These are phyloP conservation scores for Lanistes nyassanus DNA, from an alignment of 1,140 invertebrate species.

Conservation along the genomic window DNA sequence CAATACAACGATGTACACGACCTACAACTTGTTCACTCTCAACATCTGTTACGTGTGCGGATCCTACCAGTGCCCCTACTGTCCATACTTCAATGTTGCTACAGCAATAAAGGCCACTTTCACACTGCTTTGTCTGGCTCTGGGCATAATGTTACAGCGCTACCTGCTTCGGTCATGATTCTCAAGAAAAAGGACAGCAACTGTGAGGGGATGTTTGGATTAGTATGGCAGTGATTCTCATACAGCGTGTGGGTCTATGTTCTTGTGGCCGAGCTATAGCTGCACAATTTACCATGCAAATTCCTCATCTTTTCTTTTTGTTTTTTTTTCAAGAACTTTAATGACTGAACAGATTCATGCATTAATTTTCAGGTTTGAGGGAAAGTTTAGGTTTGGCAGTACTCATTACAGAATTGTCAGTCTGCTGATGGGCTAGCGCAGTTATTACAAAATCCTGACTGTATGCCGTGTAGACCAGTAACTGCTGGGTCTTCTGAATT, in stretches of 20 bases:
- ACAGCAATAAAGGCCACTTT: conserved; percentile 48
- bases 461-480: too few relatives aligned
- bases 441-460: too few relatives aligned
- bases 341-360: too few relatives aligned
- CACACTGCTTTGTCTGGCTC: conserved; percentile 25
- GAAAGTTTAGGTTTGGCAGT: too few relatives aligned
- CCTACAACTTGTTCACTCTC: conserved; percentile 85
- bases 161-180: conserved; percentile 21
- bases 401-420: too few relatives aligned
- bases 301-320: too few relatives aligned
- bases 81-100: conserved; percentile 72
- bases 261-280: too few relatives aligned
- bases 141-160: conserved; percentile 16
- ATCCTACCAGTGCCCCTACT: conserved; percentile 97
- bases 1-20: conserved; percentile 93
- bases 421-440: too few relatives aligned
- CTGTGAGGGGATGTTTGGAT: neutral
- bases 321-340: too few relatives aligned
- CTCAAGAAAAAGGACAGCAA: neutral
- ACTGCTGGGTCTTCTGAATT: too few relatives aligned
- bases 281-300: too few relatives aligned
- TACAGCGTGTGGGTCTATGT: neutral
- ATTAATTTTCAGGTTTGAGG: too few relatives aligned
- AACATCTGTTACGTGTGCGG: conserved; percentile 99
- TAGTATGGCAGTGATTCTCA: neutral